A percentile compares a stretch with the other conserved stretches of the same genome.
These are phyloP conservation scores for Passer montanus DNA, from an alignment of 2,113 vertebrate species.

Conservation along the genomic window DNA sequence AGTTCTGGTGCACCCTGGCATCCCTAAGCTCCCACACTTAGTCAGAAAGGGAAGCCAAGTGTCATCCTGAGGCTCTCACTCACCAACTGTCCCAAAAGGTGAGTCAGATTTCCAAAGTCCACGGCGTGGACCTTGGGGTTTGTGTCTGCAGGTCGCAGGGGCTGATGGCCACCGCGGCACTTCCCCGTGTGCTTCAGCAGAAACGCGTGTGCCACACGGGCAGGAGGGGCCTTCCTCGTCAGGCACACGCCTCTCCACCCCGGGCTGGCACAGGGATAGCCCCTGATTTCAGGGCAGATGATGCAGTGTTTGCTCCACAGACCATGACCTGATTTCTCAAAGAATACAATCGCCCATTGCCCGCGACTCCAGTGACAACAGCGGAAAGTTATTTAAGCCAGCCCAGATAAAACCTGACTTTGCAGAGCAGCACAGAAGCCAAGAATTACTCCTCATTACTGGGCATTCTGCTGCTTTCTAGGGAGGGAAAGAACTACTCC, in stretches of 20 bases:
- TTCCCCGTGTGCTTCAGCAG: background rate
- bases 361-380: background rate
- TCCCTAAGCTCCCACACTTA: background rate
- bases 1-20: background rate
- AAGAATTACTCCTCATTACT: background rate
- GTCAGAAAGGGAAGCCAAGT: background rate
- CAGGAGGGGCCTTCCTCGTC: background rate
- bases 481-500: slow-evolving; percentile 11
- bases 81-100: background rate
- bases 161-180: background rate
- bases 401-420: background rate
- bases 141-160: background rate
- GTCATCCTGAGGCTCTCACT: background rate
- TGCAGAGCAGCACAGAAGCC: background rate
- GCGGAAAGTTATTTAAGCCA: background rate
- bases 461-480: background rate
- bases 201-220: background rate
- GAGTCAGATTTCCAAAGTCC: background rate
- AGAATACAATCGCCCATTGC: background rate
- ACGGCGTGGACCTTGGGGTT: background rate
- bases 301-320: background rate
- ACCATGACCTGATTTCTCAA: background rate
- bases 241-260: background rate
- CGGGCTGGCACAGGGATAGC: rapidly evolving
- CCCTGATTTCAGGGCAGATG: background rate